Percentiles rank a stretch among this genome's conserved stretches.
Conservation (phyloP, 2,888 invertebrate genomes). For the Rhodophaea formosa region DNA sequence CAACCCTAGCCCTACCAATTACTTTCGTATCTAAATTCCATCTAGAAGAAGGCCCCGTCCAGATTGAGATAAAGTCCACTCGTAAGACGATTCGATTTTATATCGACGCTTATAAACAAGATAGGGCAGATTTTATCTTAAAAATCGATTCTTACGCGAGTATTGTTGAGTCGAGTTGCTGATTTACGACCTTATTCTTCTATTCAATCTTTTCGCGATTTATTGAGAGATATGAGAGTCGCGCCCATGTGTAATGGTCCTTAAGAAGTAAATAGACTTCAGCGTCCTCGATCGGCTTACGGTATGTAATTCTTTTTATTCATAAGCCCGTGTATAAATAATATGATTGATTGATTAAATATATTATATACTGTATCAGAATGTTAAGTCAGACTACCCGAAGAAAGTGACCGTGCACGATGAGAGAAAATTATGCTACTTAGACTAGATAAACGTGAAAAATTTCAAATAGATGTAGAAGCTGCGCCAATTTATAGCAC, state of each 20-base stretch:
- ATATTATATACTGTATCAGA: too few relatives aligned
- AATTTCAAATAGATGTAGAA: too few relatives aligned
- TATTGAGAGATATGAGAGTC: conserved; percentile 12
- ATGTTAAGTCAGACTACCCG: too few relatives aligned
- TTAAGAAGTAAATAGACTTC: conserved; percentile 1
- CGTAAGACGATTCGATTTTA: conserved; percentile 56
- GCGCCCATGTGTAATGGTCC: conserved; percentile 7
- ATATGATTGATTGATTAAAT: neutral
- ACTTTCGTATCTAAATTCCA: conserved; percentile 48
- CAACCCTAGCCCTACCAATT: conserved; percentile 67
- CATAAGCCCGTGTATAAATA: neutral
- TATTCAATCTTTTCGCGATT: conserved; percentile 15
- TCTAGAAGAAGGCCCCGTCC: conserved; percentile 30
- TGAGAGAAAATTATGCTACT: too few relatives aligned
- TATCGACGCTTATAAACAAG: conserved; percentile 54
- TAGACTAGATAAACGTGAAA: too few relatives aligned
- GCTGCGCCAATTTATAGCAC: too few relatives aligned
- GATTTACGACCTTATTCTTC: conserved; percentile 34
- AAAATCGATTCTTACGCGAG: conserved; percentile 29
- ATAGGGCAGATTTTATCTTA: conserved; percentile 42
- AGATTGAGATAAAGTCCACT: conserved; percentile 32
- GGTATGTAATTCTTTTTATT: neutral
- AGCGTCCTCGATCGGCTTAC: neutral
- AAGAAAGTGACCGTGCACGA: too few relatives aligned
- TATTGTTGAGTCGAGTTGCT: conserved; percentile 36